Evolutionary conservation across 35 echinoderm and acorn worm genomes (phyloP).

Genomic region (Lytechinus pictus): DNA sequence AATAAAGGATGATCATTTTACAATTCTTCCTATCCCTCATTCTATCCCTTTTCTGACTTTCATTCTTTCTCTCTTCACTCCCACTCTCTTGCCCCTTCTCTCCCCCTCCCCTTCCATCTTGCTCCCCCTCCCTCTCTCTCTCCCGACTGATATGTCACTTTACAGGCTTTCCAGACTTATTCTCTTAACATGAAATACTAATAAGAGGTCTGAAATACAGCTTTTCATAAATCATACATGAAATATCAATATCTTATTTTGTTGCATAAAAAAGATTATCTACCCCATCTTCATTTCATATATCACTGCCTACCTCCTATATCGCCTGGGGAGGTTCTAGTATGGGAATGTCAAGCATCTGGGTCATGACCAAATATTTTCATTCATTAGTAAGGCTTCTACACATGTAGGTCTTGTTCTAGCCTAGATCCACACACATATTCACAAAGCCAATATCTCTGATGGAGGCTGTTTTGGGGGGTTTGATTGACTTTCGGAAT

Average conservation of each 20-base stretch:
- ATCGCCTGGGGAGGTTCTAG: not conserved
- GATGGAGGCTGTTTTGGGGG: not conserved
- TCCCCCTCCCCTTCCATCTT: not conserved
- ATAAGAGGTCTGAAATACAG: no score
- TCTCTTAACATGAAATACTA: no score
- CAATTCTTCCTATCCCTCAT: no score
- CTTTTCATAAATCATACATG: no score
- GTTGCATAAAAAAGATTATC: not conserved
- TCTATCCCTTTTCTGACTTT: no score
- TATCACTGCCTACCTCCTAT: not conserved
- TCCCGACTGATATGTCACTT: not conserved
- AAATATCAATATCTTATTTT: no score
- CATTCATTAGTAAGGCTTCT: not conserved
- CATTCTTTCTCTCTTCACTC: not conserved
- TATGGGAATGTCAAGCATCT: conserved; percentile 10
- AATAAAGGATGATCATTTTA: no score
- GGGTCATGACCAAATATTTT: conserved; percentile 19
- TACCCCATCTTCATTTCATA: not conserved
- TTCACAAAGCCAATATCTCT: not conserved
- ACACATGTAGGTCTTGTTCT: not conserved
- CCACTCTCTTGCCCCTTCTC: not conserved
- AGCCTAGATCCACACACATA: not conserved
- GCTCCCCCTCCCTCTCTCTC: not conserved
- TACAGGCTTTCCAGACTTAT: not conserved
- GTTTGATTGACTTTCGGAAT: not conserved